Percentiles rank a stretch among this genome's conserved stretches.
Evolutionary conservation across 2,888 invertebrate species (phyloP).

Genomic region (Clunio marinus): DNA sequence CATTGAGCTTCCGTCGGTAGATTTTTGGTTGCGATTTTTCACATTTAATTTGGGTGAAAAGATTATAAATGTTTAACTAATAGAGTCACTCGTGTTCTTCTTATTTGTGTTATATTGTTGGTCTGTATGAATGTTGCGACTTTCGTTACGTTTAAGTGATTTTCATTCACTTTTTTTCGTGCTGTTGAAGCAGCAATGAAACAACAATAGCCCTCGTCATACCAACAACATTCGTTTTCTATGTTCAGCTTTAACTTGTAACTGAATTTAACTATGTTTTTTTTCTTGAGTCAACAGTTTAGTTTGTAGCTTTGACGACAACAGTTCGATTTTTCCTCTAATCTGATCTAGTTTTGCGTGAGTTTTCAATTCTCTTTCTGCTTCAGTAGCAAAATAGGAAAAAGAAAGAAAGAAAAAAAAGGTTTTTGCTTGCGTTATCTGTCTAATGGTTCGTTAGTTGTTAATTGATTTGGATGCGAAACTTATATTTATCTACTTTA

Average conservation of each 20-base stretch:
- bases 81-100: no score
- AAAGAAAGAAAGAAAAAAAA: no score
- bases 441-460: not conserved
- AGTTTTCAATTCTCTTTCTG: not conserved
- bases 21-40: no score
- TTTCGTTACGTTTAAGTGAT: constrained; percentile 35
- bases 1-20: no score
- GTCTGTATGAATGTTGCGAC: not conserved
- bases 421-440: no score
- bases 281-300: constrained; percentile 7
- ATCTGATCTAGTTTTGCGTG: not conserved
- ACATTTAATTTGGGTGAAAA: not conserved
- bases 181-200: not conserved
- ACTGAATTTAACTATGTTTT: not conserved
- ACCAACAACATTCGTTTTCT: no score
- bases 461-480: constrained; percentile 12
- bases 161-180: not conserved
- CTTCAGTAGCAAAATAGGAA: no score
- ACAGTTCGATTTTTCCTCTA: not conserved
- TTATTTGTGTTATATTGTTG: not conserved
- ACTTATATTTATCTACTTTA: no score
- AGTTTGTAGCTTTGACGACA: constrained; percentile 1
- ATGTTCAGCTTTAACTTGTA: constrained; percentile 12
- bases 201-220: constrained; percentile 15
- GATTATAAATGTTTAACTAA: not conserved